A percentile compares a stretch with the other conserved stretches of the same genome.
phyloP scores from a whole-genome alignment of 1,140 invertebrate genomes.

The Drosophila bifasciata region DNA sequence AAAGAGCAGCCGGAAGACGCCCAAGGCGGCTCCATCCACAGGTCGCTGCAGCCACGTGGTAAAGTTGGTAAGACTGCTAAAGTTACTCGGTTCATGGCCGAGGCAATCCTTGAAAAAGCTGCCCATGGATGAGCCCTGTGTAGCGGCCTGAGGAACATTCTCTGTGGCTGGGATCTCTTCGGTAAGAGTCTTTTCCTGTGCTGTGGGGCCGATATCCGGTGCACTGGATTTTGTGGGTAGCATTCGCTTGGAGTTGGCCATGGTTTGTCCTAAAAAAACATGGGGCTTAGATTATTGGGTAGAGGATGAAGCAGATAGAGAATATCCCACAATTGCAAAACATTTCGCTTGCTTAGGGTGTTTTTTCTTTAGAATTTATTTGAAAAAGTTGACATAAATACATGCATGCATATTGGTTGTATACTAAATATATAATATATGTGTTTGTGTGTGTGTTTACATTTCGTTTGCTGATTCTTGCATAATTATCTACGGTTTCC shows the following conservation, averaged over 20 bases:
- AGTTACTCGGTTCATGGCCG: slow-evolving; percentile 65
- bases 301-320: neutral
- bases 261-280: slow-evolving; percentile 22
- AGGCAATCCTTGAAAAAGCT: slow-evolving; percentile 58
- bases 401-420: slow-evolving; percentile 83
- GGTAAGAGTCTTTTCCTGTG: neutral
- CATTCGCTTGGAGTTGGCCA: slow-evolving; percentile 68
- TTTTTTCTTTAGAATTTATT: slow-evolving; percentile 79
- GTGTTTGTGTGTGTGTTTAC: slow-evolving; percentile 55
- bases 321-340: neutral
- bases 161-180: neutral
- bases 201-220: neutral
- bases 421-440: slow-evolving; percentile 82
- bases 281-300: too few relatives aligned
- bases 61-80: slow-evolving; percentile 84
- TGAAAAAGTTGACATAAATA: slow-evolving; percentile 84
- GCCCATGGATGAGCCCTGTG: neutral
- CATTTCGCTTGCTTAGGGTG: slow-evolving; percentile 12
- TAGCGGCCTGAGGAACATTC: neutral
- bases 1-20: slow-evolving; percentile 90
- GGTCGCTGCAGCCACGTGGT: slow-evolving; percentile 87
- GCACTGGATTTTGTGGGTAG: slow-evolving; percentile 32
- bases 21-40: slow-evolving; percentile 90
- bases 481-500: slow-evolving; percentile 74
- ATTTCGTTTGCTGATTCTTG: slow-evolving; percentile 60